phyloP scores from a whole-genome alignment of 2,797 vertebrate genomes.

The Meriones psammophilus region DNA sequence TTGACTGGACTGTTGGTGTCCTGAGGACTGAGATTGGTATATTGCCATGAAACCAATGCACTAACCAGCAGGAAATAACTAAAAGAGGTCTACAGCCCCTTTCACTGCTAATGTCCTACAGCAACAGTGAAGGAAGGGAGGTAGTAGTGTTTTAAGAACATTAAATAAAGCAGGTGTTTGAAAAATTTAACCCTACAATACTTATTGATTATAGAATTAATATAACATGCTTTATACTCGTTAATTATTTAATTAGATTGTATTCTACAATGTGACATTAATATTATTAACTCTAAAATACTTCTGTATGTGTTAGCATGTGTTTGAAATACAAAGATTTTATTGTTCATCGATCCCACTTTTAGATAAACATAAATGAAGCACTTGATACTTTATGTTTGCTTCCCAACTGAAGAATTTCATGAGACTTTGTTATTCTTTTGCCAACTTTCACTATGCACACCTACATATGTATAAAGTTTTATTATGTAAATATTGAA shows the following conservation, averaged over 20 bases:
- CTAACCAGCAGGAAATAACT: too few relatives aligned
- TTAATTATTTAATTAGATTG: background rate
- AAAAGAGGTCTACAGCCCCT: too few relatives aligned
- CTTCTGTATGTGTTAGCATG: background rate
- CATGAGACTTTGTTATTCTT: background rate
- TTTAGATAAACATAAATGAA: background rate
- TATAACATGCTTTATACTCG: background rate
- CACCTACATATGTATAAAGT: background rate
- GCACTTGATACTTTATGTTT: background rate
- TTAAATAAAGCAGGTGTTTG: too few relatives aligned
- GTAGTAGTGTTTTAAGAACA: too few relatives aligned
- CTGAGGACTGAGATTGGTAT: too few relatives aligned
- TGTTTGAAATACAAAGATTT: background rate
- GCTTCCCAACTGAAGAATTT: background rate
- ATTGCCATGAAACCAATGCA: too few relatives aligned
- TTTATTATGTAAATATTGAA: background rate
- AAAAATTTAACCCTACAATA: too few relatives aligned
- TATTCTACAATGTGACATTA: background rate
- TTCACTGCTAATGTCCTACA: too few relatives aligned
- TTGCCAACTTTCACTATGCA: too few relatives aligned
- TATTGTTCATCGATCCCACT: background rate
- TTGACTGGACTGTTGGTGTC: too few relatives aligned
- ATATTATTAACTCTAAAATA: background rate
- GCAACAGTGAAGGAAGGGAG: too few relatives aligned
- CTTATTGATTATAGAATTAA: background rate